Evolutionary conservation across 2,888 invertebrate species (phyloP), one percentile per base, ranked within the genome.

Genomic region (Corbicula japonica): DNA sequence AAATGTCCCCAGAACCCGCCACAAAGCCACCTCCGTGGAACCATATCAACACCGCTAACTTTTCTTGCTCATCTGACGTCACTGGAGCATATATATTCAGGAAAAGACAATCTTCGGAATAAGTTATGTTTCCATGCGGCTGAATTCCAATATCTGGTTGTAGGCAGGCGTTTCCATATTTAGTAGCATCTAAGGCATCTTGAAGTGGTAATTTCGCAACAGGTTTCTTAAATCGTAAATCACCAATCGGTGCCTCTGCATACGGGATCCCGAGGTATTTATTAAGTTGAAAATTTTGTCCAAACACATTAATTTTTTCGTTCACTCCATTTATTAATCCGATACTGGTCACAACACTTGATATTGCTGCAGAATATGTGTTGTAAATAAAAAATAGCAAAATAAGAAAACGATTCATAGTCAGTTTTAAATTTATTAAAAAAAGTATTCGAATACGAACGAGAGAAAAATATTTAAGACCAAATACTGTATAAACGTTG

Each of bases 71-170:
- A 23, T 21, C 8, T 2, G 4, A 0, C 1, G 23, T 23, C 26
- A 34, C 6, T 18, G 76, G 76, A 0, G 54, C 60, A 23, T 62
- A 81, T 21, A 84, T 73, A 44, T 84, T 81, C 15, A 84, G 44
- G 32, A 60, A 68, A n/a, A 84, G 56, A 60, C 84, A 84, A 46
- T 84, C 74, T 32, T 84, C 80, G 2, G 83, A 80, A 15, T 34
- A 34, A 32, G 38, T 23, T 12, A 18, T 18, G 3, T 18, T 26
- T 6, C 8, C 28, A 12, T 23, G 5, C 6, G 46, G 32, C 2
- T 62, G 18, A n/a, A n/a, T n/a, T n/a, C n/a, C n/a, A n/a, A n/a
- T n/a, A n/a, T n/a, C n/a, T 4, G 26, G 46, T 38, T 83, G 83
- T 8, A 75, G 80, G 44, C 83, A 83, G 18, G 54, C 56, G 0